Conservation (phyloP, 2,113 vertebrate species). For the Trochalopteron elliotii region DNA sequence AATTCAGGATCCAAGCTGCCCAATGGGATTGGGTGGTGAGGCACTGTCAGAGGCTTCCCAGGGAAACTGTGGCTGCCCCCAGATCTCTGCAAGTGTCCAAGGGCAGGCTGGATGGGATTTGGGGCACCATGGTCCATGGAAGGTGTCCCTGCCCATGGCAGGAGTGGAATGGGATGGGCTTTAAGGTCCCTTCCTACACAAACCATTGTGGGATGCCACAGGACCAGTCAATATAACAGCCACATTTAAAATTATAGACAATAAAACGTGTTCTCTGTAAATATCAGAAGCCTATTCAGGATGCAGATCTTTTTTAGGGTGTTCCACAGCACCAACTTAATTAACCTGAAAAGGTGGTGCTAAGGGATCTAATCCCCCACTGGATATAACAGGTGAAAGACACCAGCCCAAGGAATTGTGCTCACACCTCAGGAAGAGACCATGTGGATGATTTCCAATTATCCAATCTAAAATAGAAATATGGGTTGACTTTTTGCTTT, state of each 20-base stretch:
- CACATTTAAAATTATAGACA: background rate
- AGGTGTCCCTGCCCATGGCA: background rate
- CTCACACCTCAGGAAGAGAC: background rate
- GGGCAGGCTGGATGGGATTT: background rate
- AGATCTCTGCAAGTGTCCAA: background rate
- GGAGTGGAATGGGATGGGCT: background rate
- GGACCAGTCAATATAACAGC: background rate
- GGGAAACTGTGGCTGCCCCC: background rate
- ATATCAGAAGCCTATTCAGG: background rate
- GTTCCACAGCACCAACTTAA: background rate
- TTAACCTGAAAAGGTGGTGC: background rate
- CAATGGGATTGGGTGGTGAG: background rate
- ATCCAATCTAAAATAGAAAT: background rate
- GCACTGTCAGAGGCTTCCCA: background rate
- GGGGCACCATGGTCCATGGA: background rate
- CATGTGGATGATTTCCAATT: background rate
- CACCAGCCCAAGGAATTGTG: accelerated
- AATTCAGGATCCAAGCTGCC: background rate
- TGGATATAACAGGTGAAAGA: background rate
- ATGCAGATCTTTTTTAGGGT: background rate
- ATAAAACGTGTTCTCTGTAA: background rate
- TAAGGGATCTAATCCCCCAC: background rate
- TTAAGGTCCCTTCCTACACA: background rate
- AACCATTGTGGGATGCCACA: background rate
- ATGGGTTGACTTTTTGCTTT: background rate